Base-by-base conservation (phyloP, 2,113 vertebrate species). In the Scortum barcoo region DNA sequence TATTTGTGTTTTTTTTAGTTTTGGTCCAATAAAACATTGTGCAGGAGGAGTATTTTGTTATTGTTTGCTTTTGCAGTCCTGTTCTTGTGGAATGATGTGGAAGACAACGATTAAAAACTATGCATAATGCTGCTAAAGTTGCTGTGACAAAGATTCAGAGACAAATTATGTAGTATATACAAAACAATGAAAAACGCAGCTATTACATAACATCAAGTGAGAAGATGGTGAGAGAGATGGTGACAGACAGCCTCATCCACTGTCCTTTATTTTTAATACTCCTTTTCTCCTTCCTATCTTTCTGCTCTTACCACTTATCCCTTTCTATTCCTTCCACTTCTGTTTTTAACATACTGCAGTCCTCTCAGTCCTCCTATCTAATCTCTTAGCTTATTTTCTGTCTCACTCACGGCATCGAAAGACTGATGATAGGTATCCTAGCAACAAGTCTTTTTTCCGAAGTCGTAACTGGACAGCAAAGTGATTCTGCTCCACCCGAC, bases 341-440 rank as follows among this genome's bases (percentile, higher is more conserved):
- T 81, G 24, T 22, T 33, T 76, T 57, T 68, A 38, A 42, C 44
- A 30, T 75, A 51, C 60, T 71, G 40, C 16, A 78, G 7, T 58
- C 68, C 65, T 51, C 26, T 53, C 5, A 19, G 17, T 80, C 40
- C 51, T 72, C 28, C 13, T 63, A 10, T 77, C 72, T 40, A 26
- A 61, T 72, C 62, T 84, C 20, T 78, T 26, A 12, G 1, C 17
- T n/a, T 44, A 38, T 63, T 77, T 63, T 74, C 30, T 65, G 57
- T 54, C 44, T 62, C 40, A 33, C 28, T 80, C 16, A 10, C 78
- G 24, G 54, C 7, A n/a, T 46, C 75, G 70, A 90, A 72, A 76
- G 56, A 84, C 63, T 58, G 65, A 86, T 77, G 63, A 68, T 66
- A 63, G 62, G 87, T 94, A 83, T 91, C 89, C 80, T 84, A 92